Evolutionary conservation across 2,888 invertebrate genomes (phyloP).

Genomic region (Lycaena phlaeas): DNA sequence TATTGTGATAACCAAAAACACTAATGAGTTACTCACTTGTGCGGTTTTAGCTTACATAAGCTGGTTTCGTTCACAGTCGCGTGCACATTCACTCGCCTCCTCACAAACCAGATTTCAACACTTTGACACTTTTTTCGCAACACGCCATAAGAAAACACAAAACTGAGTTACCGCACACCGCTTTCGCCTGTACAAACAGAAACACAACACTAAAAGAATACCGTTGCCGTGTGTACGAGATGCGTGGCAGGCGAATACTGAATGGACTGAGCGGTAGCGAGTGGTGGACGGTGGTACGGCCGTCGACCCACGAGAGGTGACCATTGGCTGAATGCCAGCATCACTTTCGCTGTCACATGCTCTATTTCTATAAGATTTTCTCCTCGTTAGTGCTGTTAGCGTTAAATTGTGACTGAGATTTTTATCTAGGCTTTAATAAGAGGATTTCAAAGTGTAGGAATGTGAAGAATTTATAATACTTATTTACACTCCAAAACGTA

Average conservation of each 20-base stretch:
- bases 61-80: slow-evolving; percentile 48
- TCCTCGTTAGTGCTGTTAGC: background rate
- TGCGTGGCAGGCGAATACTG: background rate
- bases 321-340: slow-evolving; percentile 29
- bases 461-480: too few relatives aligned
- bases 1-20: too few relatives aligned
- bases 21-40: slow-evolving; percentile 60
- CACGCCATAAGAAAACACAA: slow-evolving; percentile 56
- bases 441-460: too few relatives aligned
- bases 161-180: slow-evolving; percentile 41
- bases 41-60: slow-evolving; percentile 62
- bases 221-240: background rate
- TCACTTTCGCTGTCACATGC: slow-evolving; percentile 48
- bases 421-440: too few relatives aligned
- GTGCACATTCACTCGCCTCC: slow-evolving; percentile 45
- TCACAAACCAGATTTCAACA: slow-evolving; percentile 65
- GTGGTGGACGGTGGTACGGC: slow-evolving; percentile 15
- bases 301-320: slow-evolving; percentile 49
- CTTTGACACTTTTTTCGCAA: slow-evolving; percentile 65
- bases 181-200: slow-evolving; percentile 4
- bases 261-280: background rate
- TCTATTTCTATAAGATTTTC: slow-evolving; percentile 27
- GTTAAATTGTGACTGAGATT: background rate
- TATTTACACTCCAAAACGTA: too few relatives aligned
- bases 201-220: slow-evolving; percentile 35